Evolutionary conservation across 2,797 vertebrate genomes (phyloP), one percentile per base, ranked within the genome.

Genomic region (Gymnodraco acuticeps): DNA sequence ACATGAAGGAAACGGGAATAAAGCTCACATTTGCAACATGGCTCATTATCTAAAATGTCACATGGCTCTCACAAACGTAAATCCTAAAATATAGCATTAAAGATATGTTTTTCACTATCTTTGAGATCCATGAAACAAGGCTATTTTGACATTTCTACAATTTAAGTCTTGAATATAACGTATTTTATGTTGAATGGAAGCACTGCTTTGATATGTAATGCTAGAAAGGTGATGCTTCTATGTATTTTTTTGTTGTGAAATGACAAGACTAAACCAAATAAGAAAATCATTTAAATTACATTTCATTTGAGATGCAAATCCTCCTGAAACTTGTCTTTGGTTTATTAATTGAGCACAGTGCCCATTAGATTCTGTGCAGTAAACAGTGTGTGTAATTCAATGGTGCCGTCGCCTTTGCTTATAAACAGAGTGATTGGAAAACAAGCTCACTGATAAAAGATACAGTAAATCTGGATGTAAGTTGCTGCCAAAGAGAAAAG

Each of bases 351-450:
- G 43, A 68, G 47, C 1, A 2, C 45, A 27, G 42, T 11, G 5
- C 12, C 47, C 48, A 69, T 72, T 86, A 55, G 10, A 78, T 54
- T 71, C 62, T 77, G 64, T 11, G 61, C 64, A 69, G 55, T 82
- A 74, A 73, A 82, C 48, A 64, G 0, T 53, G 61, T 16, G 19
- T 60, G 73, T 70, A 73, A 81, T 79, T 61, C 80, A 78, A 86
- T 31, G 20, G 20, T 38, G 51, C 42, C 0, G 13, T 62, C 16
- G 3, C 48, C 38, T 81, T 72, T 58, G 17, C 51, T 80, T 65
- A 43, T 71, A 59, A 77, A 71, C 38, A 23, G 4, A 51, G 16
- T 10, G 46, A 63, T 66, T 77, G 1, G 5, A 69, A 79, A 80
- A 62, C 59, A 62, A 66, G 55, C 23, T 62, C 19, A 5, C 15